Conservation (phyloP, 2,888 invertebrate species). For the Drosophila ustulata region DNA sequence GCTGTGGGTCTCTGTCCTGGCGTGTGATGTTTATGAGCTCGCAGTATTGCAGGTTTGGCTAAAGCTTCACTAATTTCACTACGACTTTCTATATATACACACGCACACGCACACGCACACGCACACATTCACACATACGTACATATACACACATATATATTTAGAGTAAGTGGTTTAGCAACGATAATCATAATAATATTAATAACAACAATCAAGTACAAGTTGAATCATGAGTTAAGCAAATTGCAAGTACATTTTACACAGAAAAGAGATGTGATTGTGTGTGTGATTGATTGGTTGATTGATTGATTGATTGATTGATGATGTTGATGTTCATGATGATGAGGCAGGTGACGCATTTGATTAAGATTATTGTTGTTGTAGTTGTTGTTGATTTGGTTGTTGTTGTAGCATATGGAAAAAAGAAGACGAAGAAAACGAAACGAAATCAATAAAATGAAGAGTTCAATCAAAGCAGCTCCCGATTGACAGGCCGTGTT, state of each 20-base stretch:
- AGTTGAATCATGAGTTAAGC: constrained; percentile 27
- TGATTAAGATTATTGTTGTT: constrained; percentile 26
- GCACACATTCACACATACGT: constrained; percentile 25
- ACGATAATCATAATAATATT: constrained; percentile 19
- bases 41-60: constrained; percentile 83
- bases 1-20: constrained; percentile 62
- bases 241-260: constrained; percentile 56
- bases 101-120: constrained; percentile 17
- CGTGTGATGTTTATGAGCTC: constrained; percentile 81
- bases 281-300: constrained; percentile 6
- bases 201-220: constrained; percentile 31
- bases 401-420: constrained; percentile 51
- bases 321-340: constrained; percentile 33
- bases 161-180: constrained; percentile 26
- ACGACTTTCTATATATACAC: constrained; percentile 83
- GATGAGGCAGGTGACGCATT: constrained; percentile 37
- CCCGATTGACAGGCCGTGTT: constrained; percentile 3
- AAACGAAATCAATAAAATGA: constrained; percentile 16
- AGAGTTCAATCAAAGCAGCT: constrained; percentile 8
- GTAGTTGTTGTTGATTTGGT: constrained; percentile 28
- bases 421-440: constrained; percentile 38
- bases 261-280: constrained; percentile 30
- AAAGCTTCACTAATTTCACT: constrained; percentile 85
- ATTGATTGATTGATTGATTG: constrained; percentile 36
- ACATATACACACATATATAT: constrained; percentile 32